These are phyloP conservation scores for Andrena marginata DNA, from an alignment of 2,888 invertebrate genomes.

Conservation along the genomic window DNA sequence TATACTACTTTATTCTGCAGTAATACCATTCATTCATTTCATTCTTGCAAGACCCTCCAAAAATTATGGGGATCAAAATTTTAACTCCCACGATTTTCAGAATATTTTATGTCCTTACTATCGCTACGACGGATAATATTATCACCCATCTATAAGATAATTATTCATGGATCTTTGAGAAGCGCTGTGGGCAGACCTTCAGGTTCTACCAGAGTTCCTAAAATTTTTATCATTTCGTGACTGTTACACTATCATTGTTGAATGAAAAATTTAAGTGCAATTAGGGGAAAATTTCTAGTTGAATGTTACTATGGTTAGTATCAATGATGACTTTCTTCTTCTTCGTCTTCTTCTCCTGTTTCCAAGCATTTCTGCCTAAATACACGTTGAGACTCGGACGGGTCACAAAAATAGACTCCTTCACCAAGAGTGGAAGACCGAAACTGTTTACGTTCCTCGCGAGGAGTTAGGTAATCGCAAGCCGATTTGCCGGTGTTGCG, in stretches of 20 bases:
- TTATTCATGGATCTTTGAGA: slow-evolving; percentile 2
- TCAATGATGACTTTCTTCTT: background rate
- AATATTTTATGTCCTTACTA: background rate
- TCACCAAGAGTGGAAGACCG: slow-evolving; percentile 16
- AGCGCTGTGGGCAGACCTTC: background rate
- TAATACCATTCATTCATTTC: background rate
- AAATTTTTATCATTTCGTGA: background rate
- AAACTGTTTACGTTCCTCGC: slow-evolving; percentile 50
- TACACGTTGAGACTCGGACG: slow-evolving; percentile 13
- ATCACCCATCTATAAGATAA: background rate
- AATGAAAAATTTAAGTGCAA: background rate
- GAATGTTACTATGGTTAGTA: background rate
- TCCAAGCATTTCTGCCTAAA: slow-evolving; percentile 15
- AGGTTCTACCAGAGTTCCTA: background rate
- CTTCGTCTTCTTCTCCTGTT: background rate
- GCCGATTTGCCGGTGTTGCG: slow-evolving; percentile 15
- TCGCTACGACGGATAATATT: background rate
- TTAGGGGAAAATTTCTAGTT: background rate
- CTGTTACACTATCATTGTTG: background rate
- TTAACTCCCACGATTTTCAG: background rate
- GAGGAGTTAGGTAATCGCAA: slow-evolving; percentile 31
- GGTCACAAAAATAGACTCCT: slow-evolving; percentile 59
- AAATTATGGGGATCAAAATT: background rate
- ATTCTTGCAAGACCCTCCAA: background rate
- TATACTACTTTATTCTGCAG: background rate